Evolutionary conservation across 2,113 vertebrate genomes (phyloP).

Genomic region (Piaya cayana): DNA sequence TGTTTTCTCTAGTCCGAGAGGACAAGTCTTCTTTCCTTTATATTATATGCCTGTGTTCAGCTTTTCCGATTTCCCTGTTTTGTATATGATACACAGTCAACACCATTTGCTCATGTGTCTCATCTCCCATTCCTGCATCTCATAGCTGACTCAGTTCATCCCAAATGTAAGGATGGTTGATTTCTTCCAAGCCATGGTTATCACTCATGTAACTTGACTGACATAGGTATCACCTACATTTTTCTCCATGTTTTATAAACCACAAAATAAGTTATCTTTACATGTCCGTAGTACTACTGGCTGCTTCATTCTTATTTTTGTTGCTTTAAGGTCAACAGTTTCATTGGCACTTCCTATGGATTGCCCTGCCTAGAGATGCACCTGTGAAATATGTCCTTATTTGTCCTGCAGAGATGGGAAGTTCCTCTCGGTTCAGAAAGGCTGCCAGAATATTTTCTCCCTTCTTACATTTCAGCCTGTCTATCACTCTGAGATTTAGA

Average conservation of each 20-base stretch:
- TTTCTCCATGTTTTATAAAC: not conserved
- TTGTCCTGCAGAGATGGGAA: not conserved
- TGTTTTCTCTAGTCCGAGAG: not conserved
- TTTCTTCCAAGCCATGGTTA: not conserved
- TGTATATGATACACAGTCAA: not conserved
- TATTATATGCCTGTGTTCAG: not conserved
- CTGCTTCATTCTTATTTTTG: not conserved
- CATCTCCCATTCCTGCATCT: not conserved
- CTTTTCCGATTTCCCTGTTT: not conserved
- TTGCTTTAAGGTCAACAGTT: not conserved
- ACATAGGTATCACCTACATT: not conserved
- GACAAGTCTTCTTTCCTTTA: not conserved
- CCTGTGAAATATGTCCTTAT: not conserved
- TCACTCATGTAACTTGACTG: not conserved
- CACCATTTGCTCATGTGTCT: not conserved
- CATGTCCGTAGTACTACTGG: not conserved
- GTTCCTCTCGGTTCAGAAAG: not conserved
- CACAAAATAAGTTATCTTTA: not conserved
- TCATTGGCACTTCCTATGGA: not conserved
- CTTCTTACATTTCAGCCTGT: not conserved
- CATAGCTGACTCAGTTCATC: not conserved
- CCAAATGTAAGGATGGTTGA: fast-evolving
- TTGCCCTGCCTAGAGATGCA: not conserved
- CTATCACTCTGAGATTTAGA: constrained; percentile 12
- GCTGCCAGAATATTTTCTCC: constrained; percentile 44